phyloP scores from a whole-genome alignment of 2,797 vertebrate species.

The Danio aesculapii region DNA sequence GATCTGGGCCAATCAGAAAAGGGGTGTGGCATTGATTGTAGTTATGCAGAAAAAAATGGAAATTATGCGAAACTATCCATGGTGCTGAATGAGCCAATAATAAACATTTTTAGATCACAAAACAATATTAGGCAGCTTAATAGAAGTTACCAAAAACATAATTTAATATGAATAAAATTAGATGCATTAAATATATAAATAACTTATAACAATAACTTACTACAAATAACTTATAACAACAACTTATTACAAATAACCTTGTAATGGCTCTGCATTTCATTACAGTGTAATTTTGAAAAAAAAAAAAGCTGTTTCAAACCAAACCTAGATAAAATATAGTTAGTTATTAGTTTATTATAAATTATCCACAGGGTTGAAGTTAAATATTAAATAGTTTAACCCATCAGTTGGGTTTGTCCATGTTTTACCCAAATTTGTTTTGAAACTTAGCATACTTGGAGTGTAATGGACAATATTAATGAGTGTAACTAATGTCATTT shows the following conservation, averaged over 20 bases:
- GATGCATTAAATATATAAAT: not conserved
- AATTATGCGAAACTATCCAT: constrained; percentile 65
- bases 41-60: not conserved
- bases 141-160: not conserved
- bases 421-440: no score
- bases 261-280: not conserved
- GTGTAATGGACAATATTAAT: no score
- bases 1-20: constrained; percentile 46
- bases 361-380: no score
- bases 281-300: not conserved
- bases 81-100: constrained; percentile 65
- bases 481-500: not conserved
- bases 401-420: no score
- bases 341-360: no score
- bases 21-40: not conserved
- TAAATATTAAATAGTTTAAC: no score
- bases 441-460: no score
- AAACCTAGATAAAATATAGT: no score
- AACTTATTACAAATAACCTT: no score
- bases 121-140: not conserved
- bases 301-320: not conserved
- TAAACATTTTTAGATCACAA: not conserved
- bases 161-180: not conserved
- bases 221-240: no score
- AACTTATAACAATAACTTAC: no score